phyloP scores from a whole-genome alignment of 2,113 vertebrate genomes.

The Paralichthys olivaceus region DNA sequence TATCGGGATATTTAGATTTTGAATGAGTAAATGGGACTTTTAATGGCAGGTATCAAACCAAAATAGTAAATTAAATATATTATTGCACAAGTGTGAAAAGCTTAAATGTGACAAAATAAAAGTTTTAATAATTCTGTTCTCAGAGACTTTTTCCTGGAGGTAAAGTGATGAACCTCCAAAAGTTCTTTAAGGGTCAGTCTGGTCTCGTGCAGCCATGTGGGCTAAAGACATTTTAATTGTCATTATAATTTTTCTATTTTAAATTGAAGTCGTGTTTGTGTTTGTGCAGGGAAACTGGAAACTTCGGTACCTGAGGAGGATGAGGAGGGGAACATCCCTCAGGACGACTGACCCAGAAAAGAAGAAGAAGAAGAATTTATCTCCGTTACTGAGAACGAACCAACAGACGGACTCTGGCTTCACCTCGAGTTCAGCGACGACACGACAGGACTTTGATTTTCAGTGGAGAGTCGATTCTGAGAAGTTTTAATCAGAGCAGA shows the following conservation, averaged over 20 bases:
- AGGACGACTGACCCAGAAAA: constrained; percentile 32
- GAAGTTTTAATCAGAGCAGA: too few relatives aligned
- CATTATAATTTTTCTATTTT: background rate
- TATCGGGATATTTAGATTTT: background rate
- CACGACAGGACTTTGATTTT: background rate
- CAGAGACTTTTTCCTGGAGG: too few relatives aligned
- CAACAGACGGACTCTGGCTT: background rate
- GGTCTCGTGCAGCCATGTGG: background rate
- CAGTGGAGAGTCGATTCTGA: background rate
- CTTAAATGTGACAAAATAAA: too few relatives aligned
- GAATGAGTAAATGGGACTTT: background rate
- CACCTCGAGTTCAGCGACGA: background rate
- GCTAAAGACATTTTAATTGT: too few relatives aligned
- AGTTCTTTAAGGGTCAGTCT: background rate
- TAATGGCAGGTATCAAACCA: too few relatives aligned
- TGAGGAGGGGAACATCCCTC: constrained; percentile 47
- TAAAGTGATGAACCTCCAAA: background rate
- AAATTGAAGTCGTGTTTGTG: background rate
- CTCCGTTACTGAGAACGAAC: constrained; percentile 7
- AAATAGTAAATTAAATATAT: too few relatives aligned
- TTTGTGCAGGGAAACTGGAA: constrained; percentile 63
- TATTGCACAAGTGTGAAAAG: too few relatives aligned
- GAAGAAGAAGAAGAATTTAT: background rate
- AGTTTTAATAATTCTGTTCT: too few relatives aligned
- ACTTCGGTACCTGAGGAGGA: constrained; percentile 65